Conservation (phyloP, 2,797 vertebrate species). For the Toxotes lorentzi region DNA sequence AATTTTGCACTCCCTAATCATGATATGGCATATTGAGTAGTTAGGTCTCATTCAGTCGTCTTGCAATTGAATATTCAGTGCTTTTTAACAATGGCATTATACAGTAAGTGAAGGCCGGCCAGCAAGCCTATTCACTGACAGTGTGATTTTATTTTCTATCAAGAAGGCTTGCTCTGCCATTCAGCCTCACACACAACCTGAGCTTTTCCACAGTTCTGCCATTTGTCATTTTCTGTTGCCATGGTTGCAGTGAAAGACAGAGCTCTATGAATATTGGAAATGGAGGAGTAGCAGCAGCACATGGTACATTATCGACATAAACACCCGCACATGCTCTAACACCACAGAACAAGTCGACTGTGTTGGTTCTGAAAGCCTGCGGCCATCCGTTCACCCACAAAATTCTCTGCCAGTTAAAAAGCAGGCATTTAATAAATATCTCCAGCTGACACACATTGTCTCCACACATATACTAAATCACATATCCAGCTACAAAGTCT, state of each 20-base stretch:
- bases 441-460: slow-evolving; percentile 63
- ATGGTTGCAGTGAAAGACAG: slow-evolving; percentile 80
- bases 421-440: slow-evolving; percentile 73
- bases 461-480: slow-evolving; percentile 46
- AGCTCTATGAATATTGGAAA: slow-evolving; percentile 77
- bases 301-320: slow-evolving; percentile 75
- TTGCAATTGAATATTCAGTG: slow-evolving; percentile 10
- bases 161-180: slow-evolving; percentile 50
- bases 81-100: slow-evolving; percentile 27
- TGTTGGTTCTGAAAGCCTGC: slow-evolving; percentile 67
- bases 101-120: slow-evolving; percentile 39
- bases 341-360: slow-evolving; percentile 59
- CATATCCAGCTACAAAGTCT: slow-evolving; percentile 18
- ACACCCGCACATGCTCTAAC: slow-evolving; percentile 74
- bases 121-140: slow-evolving; percentile 40
- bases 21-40: not conserved
- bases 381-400: slow-evolving; percentile 70
- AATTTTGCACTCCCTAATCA: not conserved
- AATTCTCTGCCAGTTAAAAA: slow-evolving; percentile 64
- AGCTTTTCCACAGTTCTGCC: slow-evolving; percentile 72
- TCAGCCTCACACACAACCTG: slow-evolving; percentile 61
- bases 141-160: slow-evolving; percentile 52
- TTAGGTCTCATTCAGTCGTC: slow-evolving; percentile 10
- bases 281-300: slow-evolving; percentile 77
- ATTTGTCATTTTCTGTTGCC: slow-evolving; percentile 83